Conservation (phyloP, 2,113 vertebrate genomes). For the Irena cyanogastra region DNA sequence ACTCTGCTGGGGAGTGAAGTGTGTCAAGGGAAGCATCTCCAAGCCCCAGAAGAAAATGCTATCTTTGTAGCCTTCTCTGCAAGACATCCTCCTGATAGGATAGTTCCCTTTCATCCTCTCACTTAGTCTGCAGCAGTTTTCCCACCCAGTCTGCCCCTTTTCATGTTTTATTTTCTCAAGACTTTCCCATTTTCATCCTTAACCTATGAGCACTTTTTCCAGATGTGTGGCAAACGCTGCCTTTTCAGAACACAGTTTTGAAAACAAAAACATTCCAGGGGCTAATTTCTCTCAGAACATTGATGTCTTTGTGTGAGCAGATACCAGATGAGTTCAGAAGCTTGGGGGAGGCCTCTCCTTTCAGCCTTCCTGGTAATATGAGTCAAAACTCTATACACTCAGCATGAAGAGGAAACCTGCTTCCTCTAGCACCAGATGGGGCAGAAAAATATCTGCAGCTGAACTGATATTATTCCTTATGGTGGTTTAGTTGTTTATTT, state of each 20-base stretch:
- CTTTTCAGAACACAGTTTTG: constrained; percentile 54
- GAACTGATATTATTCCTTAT: constrained; percentile 1
- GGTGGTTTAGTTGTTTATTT: neutral
- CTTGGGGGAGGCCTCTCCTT: constrained; percentile 42
- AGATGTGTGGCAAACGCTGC: constrained; percentile 65
- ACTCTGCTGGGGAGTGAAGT: constrained; percentile 53
- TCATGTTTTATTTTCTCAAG: constrained; percentile 63
- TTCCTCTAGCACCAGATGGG: constrained; percentile 23
- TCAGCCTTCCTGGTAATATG: constrained; percentile 49
- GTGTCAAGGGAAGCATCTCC: neutral
- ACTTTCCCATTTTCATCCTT: neutral
- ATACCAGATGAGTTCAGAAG: constrained; percentile 67
- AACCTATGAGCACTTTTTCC: constrained; percentile 64
- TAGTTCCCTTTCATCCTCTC: neutral
- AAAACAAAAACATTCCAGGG: constrained; percentile 66
- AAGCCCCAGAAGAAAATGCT: constrained; percentile 28
- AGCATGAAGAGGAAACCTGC: constrained; percentile 55
- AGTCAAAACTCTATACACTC: constrained; percentile 53
- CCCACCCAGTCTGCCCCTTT: constrained; percentile 40
- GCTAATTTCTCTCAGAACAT: constrained; percentile 64
- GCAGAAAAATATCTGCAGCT: constrained; percentile 47
- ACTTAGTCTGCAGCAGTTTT: constrained; percentile 12
- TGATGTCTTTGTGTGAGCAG: constrained; percentile 50
- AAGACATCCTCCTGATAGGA: neutral
- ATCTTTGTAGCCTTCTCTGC: constrained; percentile 21